Evolutionary conservation across 2,113 vertebrate species (phyloP), one percentile per base, ranked within the genome.

Genomic region (Platichthys flesus): DNA sequence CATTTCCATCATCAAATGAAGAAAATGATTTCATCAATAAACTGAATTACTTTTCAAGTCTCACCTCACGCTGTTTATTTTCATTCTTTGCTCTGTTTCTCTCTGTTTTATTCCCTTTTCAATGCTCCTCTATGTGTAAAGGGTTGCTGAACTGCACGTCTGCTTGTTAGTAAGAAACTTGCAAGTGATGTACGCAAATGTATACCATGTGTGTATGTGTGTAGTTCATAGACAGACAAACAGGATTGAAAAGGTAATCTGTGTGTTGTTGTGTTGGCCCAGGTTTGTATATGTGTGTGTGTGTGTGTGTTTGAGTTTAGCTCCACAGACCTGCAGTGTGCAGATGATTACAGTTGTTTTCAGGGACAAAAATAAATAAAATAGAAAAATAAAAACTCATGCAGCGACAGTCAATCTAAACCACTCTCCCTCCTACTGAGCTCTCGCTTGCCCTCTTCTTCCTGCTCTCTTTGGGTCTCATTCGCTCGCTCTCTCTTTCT

Each of bases 291-390:
- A 13, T 80, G 56, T 60, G 49, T 73, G 63, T 54, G 26, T 64
- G 8, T 47, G 14, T 45, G 61, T 70, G 80, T 80, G 70, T 68
- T 18, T 59, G 45, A 47, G 86, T 76, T 75, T 28, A 73, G 63
- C 70, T 76, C 57, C 9, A 63, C 45, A 80, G 70, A 81, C 71
- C 82, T 81, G 80, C 77, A 82, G 87, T 77, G 85, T 69, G 90
- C 83, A 35, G 55, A 85, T 93, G 89, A 93, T 94, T 93, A 93
- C 81, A 90, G 91, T 88, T 91, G 83, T 93, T 91, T 90, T 84
- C 79, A 67, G 51, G 64, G 58, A 80, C 76, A 85, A 83, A 91
- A 91, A 90, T 83, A 84, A 82, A 90, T 89, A 82, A 78, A 85
- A 84, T 71, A 85, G 74, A 75, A 79, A 89, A 89, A 88, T 71